These are phyloP conservation scores for Prinia subflava DNA, from an alignment of 2,113 vertebrate species.

Conservation along the genomic window DNA sequence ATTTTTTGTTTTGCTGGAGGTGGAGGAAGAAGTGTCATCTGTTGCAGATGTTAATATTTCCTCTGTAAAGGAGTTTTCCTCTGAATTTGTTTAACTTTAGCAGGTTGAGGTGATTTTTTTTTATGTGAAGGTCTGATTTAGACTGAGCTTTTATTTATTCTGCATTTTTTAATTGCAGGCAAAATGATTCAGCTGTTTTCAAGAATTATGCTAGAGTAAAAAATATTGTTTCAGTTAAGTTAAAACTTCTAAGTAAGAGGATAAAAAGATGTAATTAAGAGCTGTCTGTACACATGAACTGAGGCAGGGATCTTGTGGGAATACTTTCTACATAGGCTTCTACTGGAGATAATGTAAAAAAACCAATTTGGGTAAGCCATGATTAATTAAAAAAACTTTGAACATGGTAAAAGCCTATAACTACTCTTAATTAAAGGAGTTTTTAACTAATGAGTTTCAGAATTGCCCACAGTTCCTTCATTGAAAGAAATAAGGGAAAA, in stretches of 20 bases:
- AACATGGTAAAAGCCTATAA: background rate
- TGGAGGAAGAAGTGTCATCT: background rate
- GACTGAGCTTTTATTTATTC: background rate
- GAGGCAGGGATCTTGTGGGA: background rate
- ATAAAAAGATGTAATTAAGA: constrained; percentile 12
- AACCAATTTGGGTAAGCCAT: background rate
- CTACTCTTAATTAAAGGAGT: background rate
- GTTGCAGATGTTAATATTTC: background rate
- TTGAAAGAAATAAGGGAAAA: background rate
- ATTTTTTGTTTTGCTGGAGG: background rate
- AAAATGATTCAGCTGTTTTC: background rate
- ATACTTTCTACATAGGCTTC: background rate
- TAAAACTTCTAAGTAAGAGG: background rate
- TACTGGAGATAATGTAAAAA: background rate
- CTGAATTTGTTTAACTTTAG: background rate
- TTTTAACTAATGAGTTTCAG: background rate
- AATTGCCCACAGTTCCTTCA: background rate
- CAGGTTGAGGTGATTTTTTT: background rate
- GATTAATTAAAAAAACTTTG: background rate
- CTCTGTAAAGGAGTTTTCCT: background rate
- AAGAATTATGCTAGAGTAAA: background rate
- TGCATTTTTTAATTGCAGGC: background rate
- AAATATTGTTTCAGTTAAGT: background rate
- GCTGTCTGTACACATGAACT: background rate
- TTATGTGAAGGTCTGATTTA: background rate